Evolutionary conservation across 2,797 vertebrate species (phyloP), one percentile per base, ranked within the genome.

Genomic region (Pterois miles): DNA sequence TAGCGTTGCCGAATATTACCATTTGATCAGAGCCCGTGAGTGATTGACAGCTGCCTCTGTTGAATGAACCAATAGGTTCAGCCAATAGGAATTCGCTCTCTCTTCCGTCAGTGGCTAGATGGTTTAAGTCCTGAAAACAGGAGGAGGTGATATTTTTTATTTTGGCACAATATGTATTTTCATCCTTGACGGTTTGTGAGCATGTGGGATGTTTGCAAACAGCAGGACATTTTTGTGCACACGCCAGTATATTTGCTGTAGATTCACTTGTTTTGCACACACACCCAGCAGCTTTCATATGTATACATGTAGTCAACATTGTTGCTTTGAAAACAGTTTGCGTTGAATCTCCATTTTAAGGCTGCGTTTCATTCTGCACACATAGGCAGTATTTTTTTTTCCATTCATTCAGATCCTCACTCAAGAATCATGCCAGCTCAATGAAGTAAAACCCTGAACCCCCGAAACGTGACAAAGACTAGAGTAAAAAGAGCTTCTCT

Each of bases 391-490:
- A 7, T 64, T 36, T 18, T 20, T 31, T 66, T 60, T 68, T 68
- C 36, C 20, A 34, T 57, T 72, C 27, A 27, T 8, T 25, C 8
- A 6, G 27, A 16, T 23, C 34, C 14, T 34, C 46, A 71, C 43
- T 64, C 57, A 43, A 77, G 65, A 12, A 65, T 82, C 48, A 27
- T 63, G 34, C 69, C 74, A 65, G 53, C 13, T 60, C 60, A 76
- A 80, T 33, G 54, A 58, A 79, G 43, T 43, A 14, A 83, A 71
- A 71, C 25, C 27, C 56, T 52, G 57, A 71, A 71, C 20, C 34
- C 53, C 31, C 12, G 11, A 74, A 79, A 76, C 66, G 12, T 75
- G 56, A 74, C 69, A 57, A 43, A 11, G 71, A 76, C 71, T 56
- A 31, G 66, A 79, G 31, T 71, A 25, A 71, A 80, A 85, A 33